A percentile compares a stretch with the other conserved stretches of the same genome.
Evolutionary conservation across 2,113 vertebrate species (phyloP).

Genomic region (Bubo scandiacus): DNA sequence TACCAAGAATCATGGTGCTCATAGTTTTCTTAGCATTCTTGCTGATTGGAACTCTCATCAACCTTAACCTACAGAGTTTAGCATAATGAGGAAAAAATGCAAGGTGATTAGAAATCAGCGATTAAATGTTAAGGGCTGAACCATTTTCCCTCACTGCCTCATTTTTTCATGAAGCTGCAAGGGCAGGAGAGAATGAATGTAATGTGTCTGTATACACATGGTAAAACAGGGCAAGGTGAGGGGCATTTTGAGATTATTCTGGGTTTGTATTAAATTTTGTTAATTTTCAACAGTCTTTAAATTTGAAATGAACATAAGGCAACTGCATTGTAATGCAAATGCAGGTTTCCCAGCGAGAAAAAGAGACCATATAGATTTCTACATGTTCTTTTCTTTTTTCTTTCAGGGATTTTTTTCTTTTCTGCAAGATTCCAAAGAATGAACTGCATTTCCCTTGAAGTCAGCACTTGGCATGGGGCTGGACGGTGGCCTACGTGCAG

Average conservation of each 20-base stretch:
- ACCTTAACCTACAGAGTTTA: background rate
- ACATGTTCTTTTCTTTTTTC: background rate
- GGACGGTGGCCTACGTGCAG: background rate
- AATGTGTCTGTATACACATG: fast-evolving
- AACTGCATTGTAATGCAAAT: background rate
- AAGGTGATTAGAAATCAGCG: background rate
- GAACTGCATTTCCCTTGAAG: background rate
- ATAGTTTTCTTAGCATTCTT: background rate
- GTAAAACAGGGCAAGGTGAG: background rate
- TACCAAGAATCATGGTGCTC: background rate
- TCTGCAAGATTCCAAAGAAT: background rate
- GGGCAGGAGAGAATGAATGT: background rate
- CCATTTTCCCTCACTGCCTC: background rate
- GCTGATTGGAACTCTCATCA: background rate
- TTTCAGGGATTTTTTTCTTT: background rate
- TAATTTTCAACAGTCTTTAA: background rate
- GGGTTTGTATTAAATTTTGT: background rate
- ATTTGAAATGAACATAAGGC: background rate
- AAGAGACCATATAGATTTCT: background rate
- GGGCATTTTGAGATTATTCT: background rate
- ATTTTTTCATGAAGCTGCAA: background rate
- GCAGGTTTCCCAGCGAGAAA: background rate
- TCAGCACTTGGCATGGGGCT: background rate
- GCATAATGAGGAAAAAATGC: background rate
- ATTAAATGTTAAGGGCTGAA: background rate